Evolutionary conservation across 2,888 invertebrate species (phyloP), one percentile per base, ranked within the genome.

Genomic region (Dascillus cervinus): DNA sequence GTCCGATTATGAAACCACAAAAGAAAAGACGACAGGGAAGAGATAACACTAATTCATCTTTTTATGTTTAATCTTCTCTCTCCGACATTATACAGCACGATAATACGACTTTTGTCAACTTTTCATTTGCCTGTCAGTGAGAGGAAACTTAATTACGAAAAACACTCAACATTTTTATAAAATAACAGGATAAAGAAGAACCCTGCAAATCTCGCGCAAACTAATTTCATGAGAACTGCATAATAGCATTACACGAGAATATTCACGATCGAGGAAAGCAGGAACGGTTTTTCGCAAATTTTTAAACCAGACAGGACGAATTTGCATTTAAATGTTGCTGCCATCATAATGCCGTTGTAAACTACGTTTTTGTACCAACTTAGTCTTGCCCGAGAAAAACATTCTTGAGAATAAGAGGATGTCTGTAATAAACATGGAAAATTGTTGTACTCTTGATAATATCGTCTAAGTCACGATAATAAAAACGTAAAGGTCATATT

Each of bases 141-240:
- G 43, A 43, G 39, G 43, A 49, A 53, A 52, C 50, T 52, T 52
- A 52, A 53, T 53, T 53, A 52, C 47, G 45, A 46, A 52, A 51
- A 53, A 50, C 49, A 52, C 50, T 52, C 46, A 36, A 39, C 40
- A 28, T 46, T 51, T 49, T 52, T 47, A 44, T 44, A 39, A 37
- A 44, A 42, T 39, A 44, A 43, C 46, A 43, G 39, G 46, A 49
- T 49, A 46, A 50, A 52, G 37, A 40, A 34, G 31, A 41, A 32
- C 26, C 27, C 37, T 43, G 37, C 40, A 43, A 44, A 49, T 47
- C 43, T 47, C 46, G 49, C 48, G 51, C 49, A 50, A 52, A 52
- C 50, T 50, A 52, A 52, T 53, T 46, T 52, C 44, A 47, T 39
- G 48, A 49, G 44, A 52, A 54, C 46, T 52, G 52, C 52, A 53